Percentiles rank a stretch among this genome's conserved stretches.
Evolutionary conservation across 2,888 invertebrate genomes (phyloP).

Genomic region (Lordiphosa andalusiaca): DNA sequence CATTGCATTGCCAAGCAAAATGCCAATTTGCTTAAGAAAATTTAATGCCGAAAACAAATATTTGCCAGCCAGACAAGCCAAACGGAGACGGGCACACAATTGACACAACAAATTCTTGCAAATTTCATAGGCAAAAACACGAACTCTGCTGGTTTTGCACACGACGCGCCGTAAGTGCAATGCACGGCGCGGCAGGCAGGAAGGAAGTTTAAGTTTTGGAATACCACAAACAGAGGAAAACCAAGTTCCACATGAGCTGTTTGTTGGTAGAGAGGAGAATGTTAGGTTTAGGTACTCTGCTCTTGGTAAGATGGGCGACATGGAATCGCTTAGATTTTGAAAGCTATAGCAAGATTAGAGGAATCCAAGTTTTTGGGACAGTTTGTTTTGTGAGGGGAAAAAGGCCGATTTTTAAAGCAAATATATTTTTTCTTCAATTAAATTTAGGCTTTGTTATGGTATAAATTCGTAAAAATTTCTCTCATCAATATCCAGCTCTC

Average conservation of each 20-base stretch:
- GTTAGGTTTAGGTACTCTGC: constrained; percentile 8
- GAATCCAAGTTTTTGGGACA: no score
- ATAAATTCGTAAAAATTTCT: no score
- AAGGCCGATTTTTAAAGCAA: no score
- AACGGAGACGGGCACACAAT: constrained; percentile 31
- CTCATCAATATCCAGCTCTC: no score
- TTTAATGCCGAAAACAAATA: constrained; percentile 55
- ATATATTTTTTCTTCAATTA: no score
- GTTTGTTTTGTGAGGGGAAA: no score
- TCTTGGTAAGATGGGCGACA: background rate
- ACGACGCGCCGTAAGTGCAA: constrained; percentile 35
- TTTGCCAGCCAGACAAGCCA: constrained; percentile 32
- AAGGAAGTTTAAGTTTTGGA: constrained; percentile 18
- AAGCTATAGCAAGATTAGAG: no score
- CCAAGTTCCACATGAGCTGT: constrained; percentile 51
- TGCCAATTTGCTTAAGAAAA: constrained; percentile 54
- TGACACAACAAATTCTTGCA: constrained; percentile 57
- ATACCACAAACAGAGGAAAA: constrained; percentile 17
- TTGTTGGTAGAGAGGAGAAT: background rate
- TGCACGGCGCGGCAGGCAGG: constrained; percentile 23
- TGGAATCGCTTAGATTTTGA: background rate
- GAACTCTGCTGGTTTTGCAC: constrained; percentile 24
- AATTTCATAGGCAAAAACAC: constrained; percentile 46
- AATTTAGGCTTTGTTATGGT: no score
- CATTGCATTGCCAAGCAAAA: constrained; percentile 15